Conservation (phyloP, 2,888 invertebrate species). For the Allophyes oxyacanthae region DNA sequence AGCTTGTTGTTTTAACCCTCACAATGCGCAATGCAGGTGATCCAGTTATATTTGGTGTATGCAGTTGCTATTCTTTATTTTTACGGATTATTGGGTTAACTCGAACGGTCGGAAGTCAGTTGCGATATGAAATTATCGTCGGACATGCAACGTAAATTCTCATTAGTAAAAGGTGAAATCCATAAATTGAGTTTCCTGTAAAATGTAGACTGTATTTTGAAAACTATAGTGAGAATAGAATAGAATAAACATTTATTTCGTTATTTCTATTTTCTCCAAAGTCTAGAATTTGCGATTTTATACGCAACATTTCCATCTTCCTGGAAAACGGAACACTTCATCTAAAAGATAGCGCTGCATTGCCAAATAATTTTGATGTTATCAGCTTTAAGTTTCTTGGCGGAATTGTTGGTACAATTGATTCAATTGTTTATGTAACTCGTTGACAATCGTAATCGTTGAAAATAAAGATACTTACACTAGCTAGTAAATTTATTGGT, state of each 20-base stretch:
- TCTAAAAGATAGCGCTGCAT: slow-evolving; percentile 30
- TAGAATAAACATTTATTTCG: too few relatives aligned
- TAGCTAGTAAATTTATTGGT: neutral
- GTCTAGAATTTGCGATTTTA: slow-evolving; percentile 33
- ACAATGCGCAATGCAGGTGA: slow-evolving; percentile 68
- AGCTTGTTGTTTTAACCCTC: slow-evolving; percentile 44
- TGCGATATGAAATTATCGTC: slow-evolving; percentile 28
- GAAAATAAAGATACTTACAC: neutral
- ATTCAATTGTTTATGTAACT: slow-evolving; percentile 22
- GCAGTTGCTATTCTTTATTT: slow-evolving; percentile 54
- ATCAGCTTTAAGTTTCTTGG: slow-evolving; percentile 24
- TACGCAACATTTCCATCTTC: slow-evolving; percentile 38
- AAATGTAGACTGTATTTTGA: neutral
- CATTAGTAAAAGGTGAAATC: slow-evolving; percentile 14
- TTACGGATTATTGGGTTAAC: slow-evolving; percentile 42
- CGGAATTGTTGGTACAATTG: slow-evolving; percentile 14
- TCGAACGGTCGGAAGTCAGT: slow-evolving; percentile 16
- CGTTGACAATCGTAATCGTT: neutral
- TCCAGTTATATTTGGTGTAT: slow-evolving; percentile 45
- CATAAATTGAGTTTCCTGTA: neutral
- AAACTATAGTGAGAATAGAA: too few relatives aligned
- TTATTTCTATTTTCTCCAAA: too few relatives aligned
- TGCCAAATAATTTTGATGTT: slow-evolving; percentile 46
- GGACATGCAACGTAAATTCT: slow-evolving; percentile 30
- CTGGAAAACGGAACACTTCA: slow-evolving; percentile 38